Base-by-base conservation (phyloP, 2,888 invertebrate species). In the Meteorus cinctellus region DNA sequence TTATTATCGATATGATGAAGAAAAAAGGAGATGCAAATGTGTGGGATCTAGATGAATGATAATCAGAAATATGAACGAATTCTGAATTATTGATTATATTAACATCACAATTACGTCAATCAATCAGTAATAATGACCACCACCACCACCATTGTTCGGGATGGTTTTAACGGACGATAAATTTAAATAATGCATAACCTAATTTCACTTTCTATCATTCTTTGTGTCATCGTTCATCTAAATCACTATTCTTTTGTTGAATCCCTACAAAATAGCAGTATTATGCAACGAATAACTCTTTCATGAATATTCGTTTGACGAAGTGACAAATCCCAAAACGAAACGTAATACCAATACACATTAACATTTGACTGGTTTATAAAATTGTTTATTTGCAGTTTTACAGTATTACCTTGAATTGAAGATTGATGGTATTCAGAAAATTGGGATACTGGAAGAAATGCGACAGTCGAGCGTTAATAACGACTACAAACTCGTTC, bases 201-300 rank as follows among this genome's bases (percentile, higher is more conserved):
- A 60, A 60, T 27, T 27, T 27, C 12, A 27, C 12, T 29, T 10
- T 12, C 6, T 48, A 5, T 48, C 0, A 8, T 41, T 41, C 8
- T 41, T 12, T 2, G 16, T 4, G n/a, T 16, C 16, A 48, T 48
- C 16, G 14, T 48, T n/a, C 24, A 24, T 24, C 24, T 24, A 24
- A 41, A 12, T 41, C 12, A 12, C n/a, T 4, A 4, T 4, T n/a
- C 2, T 66, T 66, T 66, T 14, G 41, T 24, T 41, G 41, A 27
- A 41, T 36, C 12, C 4, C 24, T n/a, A 55, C 5, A 27, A 19
- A 41, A 31, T 68, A 5, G n/a, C 29, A 8, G 12, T 24, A 68
- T 31, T 67, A 45, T 45, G 45, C 67, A 67, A 51, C 29, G 41
- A 16, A 68, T 68, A 48, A 27, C 29, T 0, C 55, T 48, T 67